Base-by-base conservation (phyloP, 2,888 invertebrate genomes). In the Microctonus brassicae region DNA sequence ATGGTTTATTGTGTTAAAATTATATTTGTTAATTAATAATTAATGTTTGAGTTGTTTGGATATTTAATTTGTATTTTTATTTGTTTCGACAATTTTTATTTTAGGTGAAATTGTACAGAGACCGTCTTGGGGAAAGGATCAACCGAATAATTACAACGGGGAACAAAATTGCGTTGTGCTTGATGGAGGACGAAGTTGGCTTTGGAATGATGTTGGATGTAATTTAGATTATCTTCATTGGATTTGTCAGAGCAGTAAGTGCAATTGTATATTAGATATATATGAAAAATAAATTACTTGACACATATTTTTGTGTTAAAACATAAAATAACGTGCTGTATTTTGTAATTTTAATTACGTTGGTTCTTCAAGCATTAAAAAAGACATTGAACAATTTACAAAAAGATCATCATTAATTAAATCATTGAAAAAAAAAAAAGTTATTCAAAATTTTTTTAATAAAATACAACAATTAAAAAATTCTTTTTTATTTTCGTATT, bases 151-250 rank as follows among this genome's bases (percentile, higher is more conserved):
- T 86, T 97, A 97, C 89, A 97, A 97, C 85, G 96, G 97, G 0
- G 96, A 97, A 82, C 97, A 97, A 87, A 97, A 97, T 87, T 97
- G 97, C 88, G 96, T 94, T n/a, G 96, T 97, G 13, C 89, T 97
- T 77, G 97, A 97, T 84, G 97, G 97, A 0, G 96, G 95, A 0
- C 90, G 96, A 62, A 92, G 93, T 73, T 97, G 97, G 97, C 89
- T 94, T 0, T 97, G 97, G 97, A 97, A 97, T 87, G 97, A 97
- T 87, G 96, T 97, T 26, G 96, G 96, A 65, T 97, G 97, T 86
- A 96, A 96, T 87, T 91, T 97, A 72, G 97, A 97, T 88, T 97
- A 97, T 83, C 90, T 97, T 70, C 95, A 95, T 88, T 97, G 96
- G 93, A 95, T 97, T 83, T 97, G 97, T 88, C 95, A 96, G 89